Percentiles rank a stretch among this genome's conserved stretches.
Conservation (phyloP, 2,113 vertebrate genomes). For the Calidris pygmaea region DNA sequence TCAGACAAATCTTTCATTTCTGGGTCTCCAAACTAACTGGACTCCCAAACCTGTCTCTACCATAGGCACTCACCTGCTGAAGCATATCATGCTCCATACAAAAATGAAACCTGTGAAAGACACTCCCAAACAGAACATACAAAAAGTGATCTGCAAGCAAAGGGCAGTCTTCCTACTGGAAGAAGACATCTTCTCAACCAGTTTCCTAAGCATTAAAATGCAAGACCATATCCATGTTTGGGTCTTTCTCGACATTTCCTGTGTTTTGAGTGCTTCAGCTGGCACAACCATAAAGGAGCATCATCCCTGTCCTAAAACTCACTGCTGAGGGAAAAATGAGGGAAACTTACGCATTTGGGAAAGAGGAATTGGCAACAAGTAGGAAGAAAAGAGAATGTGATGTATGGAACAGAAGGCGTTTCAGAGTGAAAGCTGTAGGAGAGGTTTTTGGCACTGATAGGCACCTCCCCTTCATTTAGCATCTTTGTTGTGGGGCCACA, state of each 20-base stretch:
- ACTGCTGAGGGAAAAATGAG: neutral
- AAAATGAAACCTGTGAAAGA: neutral
- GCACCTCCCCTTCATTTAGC: neutral
- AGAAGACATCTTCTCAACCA: neutral
- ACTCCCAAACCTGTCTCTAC: neutral
- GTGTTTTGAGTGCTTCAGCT: neutral
- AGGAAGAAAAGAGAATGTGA: neutral
- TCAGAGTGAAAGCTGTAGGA: neutral
- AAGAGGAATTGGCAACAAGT: neutral
- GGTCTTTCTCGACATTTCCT: neutral
- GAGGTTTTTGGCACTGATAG: neutral
- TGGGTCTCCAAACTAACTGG: neutral
- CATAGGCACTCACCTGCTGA: neutral
- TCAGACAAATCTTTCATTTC: neutral
- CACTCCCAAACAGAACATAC: neutral
- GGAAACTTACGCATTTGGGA: neutral
- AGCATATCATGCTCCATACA: fast-evolving
- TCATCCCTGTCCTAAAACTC: neutral
- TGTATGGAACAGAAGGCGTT: neutral
- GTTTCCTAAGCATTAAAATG: neutral
- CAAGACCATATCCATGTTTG: neutral
- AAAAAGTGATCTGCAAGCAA: neutral
- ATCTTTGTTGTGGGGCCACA: neutral
- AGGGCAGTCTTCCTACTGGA: neutral
- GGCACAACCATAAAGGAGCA: neutral